Evolutionary conservation across 2,797 vertebrate genomes (phyloP).

Genomic region (Macropus fuliginosus): DNA sequence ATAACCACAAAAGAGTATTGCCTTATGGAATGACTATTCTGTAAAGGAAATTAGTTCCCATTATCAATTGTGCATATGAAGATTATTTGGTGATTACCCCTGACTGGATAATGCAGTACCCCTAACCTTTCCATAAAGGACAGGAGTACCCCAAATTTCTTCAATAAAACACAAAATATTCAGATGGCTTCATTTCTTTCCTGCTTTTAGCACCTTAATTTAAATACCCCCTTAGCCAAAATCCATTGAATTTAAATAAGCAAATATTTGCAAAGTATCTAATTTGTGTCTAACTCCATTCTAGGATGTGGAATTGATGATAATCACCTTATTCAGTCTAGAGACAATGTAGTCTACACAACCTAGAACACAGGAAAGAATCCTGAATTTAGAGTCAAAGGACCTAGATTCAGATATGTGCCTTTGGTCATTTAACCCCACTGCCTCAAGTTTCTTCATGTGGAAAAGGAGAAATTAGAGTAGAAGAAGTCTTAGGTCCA

Average conservation of each 20-base stretch:
- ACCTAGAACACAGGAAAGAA: neutral
- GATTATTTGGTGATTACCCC: neutral
- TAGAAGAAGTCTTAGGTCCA: neutral
- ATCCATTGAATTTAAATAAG: neutral
- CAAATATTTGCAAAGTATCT: neutral
- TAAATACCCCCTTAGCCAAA: neutral
- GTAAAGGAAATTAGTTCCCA: too few species aligned
- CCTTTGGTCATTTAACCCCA: neutral
- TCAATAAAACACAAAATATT: neutral
- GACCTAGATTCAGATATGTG: neutral
- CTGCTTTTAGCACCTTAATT: neutral
- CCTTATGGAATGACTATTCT: neutral
- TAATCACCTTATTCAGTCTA: neutral
- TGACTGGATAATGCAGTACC: neutral
- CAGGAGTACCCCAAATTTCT: neutral
- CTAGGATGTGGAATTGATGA: neutral
- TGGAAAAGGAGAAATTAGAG: neutral
- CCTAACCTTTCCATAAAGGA: neutral
- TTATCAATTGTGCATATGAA: too few species aligned
- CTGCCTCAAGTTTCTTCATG: neutral
- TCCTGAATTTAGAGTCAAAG: neutral
- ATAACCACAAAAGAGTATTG: neutral
- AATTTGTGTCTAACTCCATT: neutral
- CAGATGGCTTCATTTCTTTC: neutral
- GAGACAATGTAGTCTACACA: neutral